Percentiles rank a stretch among this genome's conserved stretches.
Evolutionary conservation across 2,888 invertebrate species (phyloP).

Genomic region (Caradrina kadenii): DNA sequence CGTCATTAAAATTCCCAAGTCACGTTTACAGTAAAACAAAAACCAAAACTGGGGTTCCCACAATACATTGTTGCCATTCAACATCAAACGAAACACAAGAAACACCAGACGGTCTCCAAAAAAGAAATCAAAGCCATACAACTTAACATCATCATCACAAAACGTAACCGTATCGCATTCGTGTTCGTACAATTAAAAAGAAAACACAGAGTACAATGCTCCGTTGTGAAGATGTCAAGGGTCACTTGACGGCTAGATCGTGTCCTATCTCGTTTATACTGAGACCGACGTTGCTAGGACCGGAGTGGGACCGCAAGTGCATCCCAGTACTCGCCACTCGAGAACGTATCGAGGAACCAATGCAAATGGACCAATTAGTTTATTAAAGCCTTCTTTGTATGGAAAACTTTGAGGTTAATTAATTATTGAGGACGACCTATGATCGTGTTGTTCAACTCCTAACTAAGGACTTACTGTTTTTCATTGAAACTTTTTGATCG

Average conservation of each 20-base stretch:
- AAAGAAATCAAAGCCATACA: slow-evolving; percentile 24
- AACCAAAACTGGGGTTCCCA: slow-evolving; percentile 1
- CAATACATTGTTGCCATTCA: slow-evolving; percentile 16
- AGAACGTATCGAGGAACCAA: slow-evolving; percentile 60
- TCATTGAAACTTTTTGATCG: no score
- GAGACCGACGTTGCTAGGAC: slow-evolving; percentile 64
- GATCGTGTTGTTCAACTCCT: no score
- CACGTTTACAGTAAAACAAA: slow-evolving; percentile 6
- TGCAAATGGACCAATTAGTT: slow-evolving; percentile 68
- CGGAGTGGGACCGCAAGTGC: slow-evolving; percentile 71
- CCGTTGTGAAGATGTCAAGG: slow-evolving; percentile 78
- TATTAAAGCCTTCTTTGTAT: slow-evolving; percentile 55
- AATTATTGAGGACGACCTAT: background rate
- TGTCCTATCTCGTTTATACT: slow-evolving; percentile 84
- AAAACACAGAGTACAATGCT: slow-evolving; percentile 74
- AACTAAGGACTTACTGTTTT: no score
- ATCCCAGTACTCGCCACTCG: slow-evolving; percentile 60
- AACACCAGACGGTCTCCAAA: slow-evolving; percentile 13
- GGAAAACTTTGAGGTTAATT: slow-evolving; percentile 21
- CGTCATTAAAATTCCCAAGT: slow-evolving; percentile 29
- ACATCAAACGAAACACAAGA: slow-evolving; percentile 26
- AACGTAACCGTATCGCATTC: slow-evolving; percentile 58
- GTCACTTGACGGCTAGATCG: slow-evolving; percentile 77
- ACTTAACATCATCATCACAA: slow-evolving; percentile 45
- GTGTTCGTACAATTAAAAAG: slow-evolving; percentile 70